Conservation (phyloP, 2,113 vertebrate genomes). For the Corythornis madagascariensis region DNA sequence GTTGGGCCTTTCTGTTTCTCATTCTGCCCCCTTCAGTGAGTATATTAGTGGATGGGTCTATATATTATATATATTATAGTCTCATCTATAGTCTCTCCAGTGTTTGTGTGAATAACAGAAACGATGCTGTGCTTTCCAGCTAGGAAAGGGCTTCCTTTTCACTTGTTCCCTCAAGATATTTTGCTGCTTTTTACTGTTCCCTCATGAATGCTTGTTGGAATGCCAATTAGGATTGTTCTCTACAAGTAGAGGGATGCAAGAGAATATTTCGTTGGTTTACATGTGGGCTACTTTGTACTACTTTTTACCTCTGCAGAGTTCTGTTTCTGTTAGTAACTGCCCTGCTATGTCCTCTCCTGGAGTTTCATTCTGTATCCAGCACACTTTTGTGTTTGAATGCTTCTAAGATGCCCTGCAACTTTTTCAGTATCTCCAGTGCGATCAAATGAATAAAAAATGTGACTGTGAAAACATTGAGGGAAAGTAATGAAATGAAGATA, state of each 20-base stretch:
- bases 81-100: background rate
- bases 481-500: slow-evolving; percentile 28
- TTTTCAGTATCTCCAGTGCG: background rate
- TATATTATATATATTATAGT: no score
- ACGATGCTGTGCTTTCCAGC: background rate
- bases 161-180: background rate
- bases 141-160: background rate
- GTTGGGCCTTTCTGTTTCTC: background rate
- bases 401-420: background rate
- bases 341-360: background rate
- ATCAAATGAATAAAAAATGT: background rate
- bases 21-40: background rate
- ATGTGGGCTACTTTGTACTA: background rate
- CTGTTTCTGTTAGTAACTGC: background rate
- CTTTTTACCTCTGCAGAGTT: background rate
- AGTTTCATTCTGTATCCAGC: background rate
- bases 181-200: background rate
- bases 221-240: background rate
- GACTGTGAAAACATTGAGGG: background rate
- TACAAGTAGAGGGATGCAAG: background rate
- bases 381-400: background rate
- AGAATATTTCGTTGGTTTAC: background rate
- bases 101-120: background rate
- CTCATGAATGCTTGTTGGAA: background rate
- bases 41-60: no score